Base-by-base conservation (phyloP, 2,797 vertebrate genomes). In the Sparidentex hasta region DNA sequence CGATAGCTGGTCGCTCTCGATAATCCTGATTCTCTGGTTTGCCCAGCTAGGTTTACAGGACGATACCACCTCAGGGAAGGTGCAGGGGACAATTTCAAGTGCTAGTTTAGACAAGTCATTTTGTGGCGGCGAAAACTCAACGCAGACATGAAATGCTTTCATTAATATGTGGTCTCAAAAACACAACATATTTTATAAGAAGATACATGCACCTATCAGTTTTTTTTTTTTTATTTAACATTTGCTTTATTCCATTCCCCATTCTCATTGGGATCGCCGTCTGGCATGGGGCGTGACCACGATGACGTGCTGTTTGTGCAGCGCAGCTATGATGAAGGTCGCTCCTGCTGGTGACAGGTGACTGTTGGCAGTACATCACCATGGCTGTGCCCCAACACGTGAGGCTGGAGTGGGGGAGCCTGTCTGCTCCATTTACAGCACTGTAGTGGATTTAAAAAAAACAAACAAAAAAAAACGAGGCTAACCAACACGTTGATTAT, bases 281-380 rank as follows among this genome's bases (percentile, higher is more conserved):
- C 11, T 44, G 17, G 2, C 18, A 11, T 16, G 65, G 58, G 90
- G 88, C 85, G 91, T 79, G 81, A 63, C n/a, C 21, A 59, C 2
- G 16, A 64, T 91, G 87, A 94, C 91, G 91, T 83, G 2, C 0
- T 80, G 80, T 90, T 90, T 91, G 79, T 92, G 85, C 72, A 80
- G 86, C 55, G 54, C 55, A 56, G 63, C 20, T 3, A 25, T 64
- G 76, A 80, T 84, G 82, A 93, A 88, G 82, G 80, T 90, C 84
- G 80, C 74, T 23, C 23, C 79, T 57, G 7, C 79, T 57, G 7
- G 41, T 80, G 80, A 86, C 90, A 91, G 85, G 76, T 90, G 88
- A 89, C 67, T 67, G 58, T 20, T 41, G 18, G n/a, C 29, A 29
- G 13, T n/a, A 20, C 25, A 33, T 14, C n/a, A 2, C 23, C 43